These are phyloP conservation scores for Mongoloraphidia duomilia DNA, from an alignment of 2,888 invertebrate species.

Conservation along the genomic window DNA sequence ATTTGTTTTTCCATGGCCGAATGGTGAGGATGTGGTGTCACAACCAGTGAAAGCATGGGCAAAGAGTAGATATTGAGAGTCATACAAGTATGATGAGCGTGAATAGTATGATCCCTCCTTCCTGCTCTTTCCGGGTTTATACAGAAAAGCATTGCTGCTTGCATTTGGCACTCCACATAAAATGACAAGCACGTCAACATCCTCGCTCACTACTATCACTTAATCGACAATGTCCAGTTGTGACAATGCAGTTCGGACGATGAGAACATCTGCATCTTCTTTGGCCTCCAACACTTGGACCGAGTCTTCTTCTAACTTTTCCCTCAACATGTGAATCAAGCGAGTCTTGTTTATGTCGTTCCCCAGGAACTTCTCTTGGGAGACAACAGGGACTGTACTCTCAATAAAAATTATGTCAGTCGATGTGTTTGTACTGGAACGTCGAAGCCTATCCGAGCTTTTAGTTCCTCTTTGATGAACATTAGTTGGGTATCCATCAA, in stretches of 20 bases:
- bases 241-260: neutral
- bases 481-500: slow-evolving; percentile 15
- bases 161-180: slow-evolving; percentile 9
- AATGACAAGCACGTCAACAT: slow-evolving; percentile 17
- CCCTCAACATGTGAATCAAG: slow-evolving; percentile 13
- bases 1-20: slow-evolving; percentile 13
- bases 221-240: neutral
- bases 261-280: slow-evolving; percentile 14
- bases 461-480: slow-evolving; percentile 12
- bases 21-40: slow-evolving; percentile 13
- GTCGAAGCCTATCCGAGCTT: slow-evolving; percentile 14
- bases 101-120: neutral
- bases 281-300: slow-evolving; percentile 10
- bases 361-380: slow-evolving; percentile 17
- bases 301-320: slow-evolving; percentile 2
- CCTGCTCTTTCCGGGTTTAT: slow-evolving; percentile 7
- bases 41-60: slow-evolving; percentile 13
- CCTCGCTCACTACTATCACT: slow-evolving; percentile 10
- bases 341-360: slow-evolving; percentile 14
- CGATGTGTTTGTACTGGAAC: slow-evolving; percentile 9
- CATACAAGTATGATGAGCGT: neutral
- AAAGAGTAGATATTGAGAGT: slow-evolving; percentile 11
- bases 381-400: slow-evolving; percentile 6
- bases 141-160: slow-evolving; percentile 2
- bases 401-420: slow-evolving; percentile 14